Base-by-base conservation (phyloP, 2,888 invertebrate species). In the Nomada goodeniana region DNA sequence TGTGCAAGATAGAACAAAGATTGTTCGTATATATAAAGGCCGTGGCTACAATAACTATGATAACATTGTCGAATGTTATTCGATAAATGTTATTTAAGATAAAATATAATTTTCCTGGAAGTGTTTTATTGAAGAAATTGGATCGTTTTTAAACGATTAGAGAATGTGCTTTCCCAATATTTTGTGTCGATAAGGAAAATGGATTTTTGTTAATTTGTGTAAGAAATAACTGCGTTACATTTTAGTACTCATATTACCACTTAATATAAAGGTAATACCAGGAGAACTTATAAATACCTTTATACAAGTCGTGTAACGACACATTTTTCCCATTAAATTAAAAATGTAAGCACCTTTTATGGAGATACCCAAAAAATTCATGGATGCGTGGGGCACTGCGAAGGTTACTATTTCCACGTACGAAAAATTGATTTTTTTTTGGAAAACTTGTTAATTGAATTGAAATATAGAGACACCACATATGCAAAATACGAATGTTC, bases 361-460 rank as follows among this genome's bases (percentile, higher is more conserved):
- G n/a, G 52, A 29, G 26, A 29, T 13, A 1, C 20, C 36, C 7
- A 29, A 52, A 65, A 29, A 7, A 9, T 4, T 63, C 20, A 50
- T 2, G 29, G 13, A 13, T n/a, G 18, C 18, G 29, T 65, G 52
- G 52, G 52, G 50, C 50, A 52, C 52, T 13, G 65, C 1, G 13
- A 65, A 52, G 9, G 13, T 65, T 65, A 65, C 9, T 65, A 52
- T 65, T 65, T 15, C n/a, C 50, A 65, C 50, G 47, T n/a, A 52
- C 18, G 13, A 20, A 15, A 29, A 50, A 29, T 26, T 26, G 26
- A 26, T 26, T 26, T n/a, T 29, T 29, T 18, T 63, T 10, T 47
- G 23, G 15, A 10, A 2, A 18, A 5, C 0, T 64, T 26, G 11
- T 11, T 11, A 50, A 47, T 10, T 50, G 26, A 64, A 47, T 29